Percentiles rank a stretch among this genome's conserved stretches.
Conservation (phyloP, 2,113 vertebrate species). For the Rhinolophus sinicus region DNA sequence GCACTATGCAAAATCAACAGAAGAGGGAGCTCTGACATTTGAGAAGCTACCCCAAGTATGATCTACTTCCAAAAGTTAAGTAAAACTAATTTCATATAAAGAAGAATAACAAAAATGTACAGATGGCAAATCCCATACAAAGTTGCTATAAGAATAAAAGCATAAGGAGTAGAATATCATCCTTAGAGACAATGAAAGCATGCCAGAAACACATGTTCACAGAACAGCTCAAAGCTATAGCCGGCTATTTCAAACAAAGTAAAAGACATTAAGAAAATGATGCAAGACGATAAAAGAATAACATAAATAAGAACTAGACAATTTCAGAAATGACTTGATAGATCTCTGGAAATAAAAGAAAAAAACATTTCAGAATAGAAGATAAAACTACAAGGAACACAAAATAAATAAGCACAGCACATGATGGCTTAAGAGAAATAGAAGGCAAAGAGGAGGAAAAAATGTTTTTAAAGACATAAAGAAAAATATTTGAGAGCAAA, state of each 20-base stretch:
- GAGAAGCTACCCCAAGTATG: slow-evolving; percentile 49
- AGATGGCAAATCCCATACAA: neutral
- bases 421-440: neutral
- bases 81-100: slow-evolving; percentile 43
- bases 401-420: slow-evolving; percentile 14
- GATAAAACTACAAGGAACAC: slow-evolving; percentile 5
- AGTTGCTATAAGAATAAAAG: slow-evolving; percentile 26
- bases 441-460: neutral
- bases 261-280: slow-evolving; percentile 30
- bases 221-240: neutral
- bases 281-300: neutral
- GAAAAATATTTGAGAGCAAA: slow-evolving; percentile 9
- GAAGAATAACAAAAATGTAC: neutral
- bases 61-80: slow-evolving; percentile 32
- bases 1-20: slow-evolving; percentile 70
- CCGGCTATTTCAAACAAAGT: neutral
- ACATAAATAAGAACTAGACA: neutral
- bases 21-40: slow-evolving; percentile 77
- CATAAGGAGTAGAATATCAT: neutral
- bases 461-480: neutral
- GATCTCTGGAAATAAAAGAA: slow-evolving; percentile 1
- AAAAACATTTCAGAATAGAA: neutral
- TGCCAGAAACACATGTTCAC: neutral
- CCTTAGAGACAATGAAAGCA: neutral
- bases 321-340: slow-evolving; percentile 44